phyloP scores from a whole-genome alignment of 2,113 vertebrate genomes.

The Trogon melanurus region DNA sequence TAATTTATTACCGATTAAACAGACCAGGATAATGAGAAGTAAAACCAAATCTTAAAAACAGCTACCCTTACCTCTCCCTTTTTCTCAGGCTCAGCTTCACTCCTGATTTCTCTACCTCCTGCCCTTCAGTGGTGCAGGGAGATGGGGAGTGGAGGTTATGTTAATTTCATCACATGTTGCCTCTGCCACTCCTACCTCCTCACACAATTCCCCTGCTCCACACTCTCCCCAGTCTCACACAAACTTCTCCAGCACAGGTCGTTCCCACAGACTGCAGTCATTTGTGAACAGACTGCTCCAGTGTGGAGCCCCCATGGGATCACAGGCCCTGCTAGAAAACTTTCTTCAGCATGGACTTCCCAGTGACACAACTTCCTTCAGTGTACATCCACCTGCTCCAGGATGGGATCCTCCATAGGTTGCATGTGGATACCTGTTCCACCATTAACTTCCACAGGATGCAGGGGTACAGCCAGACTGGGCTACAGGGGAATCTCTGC shows the following conservation, averaged over 20 bases:
- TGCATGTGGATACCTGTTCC: too few relatives aligned
- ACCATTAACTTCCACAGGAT: too few relatives aligned
- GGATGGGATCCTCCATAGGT: too few relatives aligned
- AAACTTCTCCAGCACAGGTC: fast-evolving
- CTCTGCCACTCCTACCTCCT: background rate
- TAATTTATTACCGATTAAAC: background rate
- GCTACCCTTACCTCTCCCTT: fast-evolving
- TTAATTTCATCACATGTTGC: background rate
- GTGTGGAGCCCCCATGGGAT: fast-evolving
- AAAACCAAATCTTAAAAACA: background rate
- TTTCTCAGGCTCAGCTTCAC: background rate
- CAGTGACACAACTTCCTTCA: background rate
- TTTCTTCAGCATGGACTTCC: background rate
- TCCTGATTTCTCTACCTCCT: background rate
- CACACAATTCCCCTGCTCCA: background rate
- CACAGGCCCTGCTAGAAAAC: background rate
- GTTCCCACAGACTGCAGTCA: background rate
- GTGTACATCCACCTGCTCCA: too few relatives aligned
- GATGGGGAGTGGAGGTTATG: fast-evolving
- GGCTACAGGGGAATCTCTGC: background rate
- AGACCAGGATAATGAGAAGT: background rate
- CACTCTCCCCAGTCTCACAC: fast-evolving
- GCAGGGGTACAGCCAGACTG: background rate
- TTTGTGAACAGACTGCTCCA: background rate
- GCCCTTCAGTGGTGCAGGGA: fast-evolving